phyloP scores from a whole-genome alignment of 2,113 vertebrate species.

The Capreolus pygargus region DNA sequence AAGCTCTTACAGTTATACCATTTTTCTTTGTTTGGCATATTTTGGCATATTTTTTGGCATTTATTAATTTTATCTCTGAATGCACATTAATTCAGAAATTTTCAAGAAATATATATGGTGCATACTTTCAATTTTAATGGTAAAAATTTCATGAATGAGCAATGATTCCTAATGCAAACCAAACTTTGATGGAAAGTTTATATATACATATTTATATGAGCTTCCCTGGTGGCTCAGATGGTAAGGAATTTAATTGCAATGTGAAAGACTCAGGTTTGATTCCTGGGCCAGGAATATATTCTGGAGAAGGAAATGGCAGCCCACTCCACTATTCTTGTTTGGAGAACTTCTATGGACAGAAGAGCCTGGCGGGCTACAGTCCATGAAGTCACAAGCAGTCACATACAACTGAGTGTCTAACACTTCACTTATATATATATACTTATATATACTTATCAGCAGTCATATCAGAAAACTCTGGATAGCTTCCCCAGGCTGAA shows the following conservation, averaged over 20 bases:
- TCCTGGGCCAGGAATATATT: not conserved
- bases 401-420: not conserved
- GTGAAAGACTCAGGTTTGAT: not conserved
- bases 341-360: not conserved
- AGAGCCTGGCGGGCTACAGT: rapidly evolving
- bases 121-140: not conserved
- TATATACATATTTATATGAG: not conserved
- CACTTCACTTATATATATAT: not conserved
- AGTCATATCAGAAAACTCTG: not conserved
- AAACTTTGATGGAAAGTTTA: not conserved
- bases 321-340: not conserved
- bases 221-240: not conserved
- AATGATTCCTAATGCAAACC: not conserved
- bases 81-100: not conserved
- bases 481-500: not conserved
- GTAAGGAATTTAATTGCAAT: not conserved
- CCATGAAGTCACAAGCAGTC: not conserved
- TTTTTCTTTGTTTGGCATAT: not conserved
- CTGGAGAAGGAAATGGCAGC: not conserved
- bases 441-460: not conserved
- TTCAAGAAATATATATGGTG: not conserved
- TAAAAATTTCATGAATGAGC: not conserved
- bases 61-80: not conserved
- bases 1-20: not conserved
- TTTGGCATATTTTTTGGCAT: too few relatives aligned